Evolutionary conservation across 1,140 invertebrate genomes (phyloP).

Genomic region (Pentalonia nigronervosa): DNA sequence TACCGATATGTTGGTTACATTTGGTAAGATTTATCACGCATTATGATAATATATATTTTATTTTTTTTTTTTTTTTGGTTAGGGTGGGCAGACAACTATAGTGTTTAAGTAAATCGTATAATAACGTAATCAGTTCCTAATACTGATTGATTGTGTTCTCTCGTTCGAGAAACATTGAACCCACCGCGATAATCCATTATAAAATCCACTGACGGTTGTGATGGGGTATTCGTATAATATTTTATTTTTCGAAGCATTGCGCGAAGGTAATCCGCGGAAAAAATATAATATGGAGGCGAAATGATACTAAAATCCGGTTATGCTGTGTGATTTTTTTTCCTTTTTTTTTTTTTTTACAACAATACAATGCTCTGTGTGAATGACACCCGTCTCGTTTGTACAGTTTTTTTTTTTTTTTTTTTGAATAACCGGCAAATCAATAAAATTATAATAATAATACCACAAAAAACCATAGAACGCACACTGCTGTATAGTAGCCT

Average conservation of each 20-base stretch:
- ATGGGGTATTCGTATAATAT: neutral
- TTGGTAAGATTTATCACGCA: slow-evolving; percentile 66
- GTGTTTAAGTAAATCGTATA: neutral
- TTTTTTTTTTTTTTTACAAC: neutral
- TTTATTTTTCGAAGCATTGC: neutral
- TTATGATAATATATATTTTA: neutral
- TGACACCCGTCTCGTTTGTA: neutral
- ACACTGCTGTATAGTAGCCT: neutral
- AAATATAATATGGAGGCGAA: neutral
- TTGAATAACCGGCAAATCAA: neutral
- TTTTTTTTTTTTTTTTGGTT: too few relatives aligned
- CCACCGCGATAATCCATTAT: neutral
- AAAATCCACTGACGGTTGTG: neutral
- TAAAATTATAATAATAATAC: neutral
- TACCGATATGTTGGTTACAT: slow-evolving; percentile 75
- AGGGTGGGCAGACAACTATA: neutral
- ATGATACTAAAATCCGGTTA: neutral
- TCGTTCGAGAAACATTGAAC: neutral
- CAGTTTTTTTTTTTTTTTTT: neutral
- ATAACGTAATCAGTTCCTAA: neutral
- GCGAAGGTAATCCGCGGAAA: neutral
- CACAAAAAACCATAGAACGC: neutral
- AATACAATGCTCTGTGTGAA: neutral
- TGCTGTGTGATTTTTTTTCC: neutral
- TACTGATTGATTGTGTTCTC: neutral